Conservation (phyloP, 2,113 vertebrate genomes). For the Ictalurus furcatus region DNA sequence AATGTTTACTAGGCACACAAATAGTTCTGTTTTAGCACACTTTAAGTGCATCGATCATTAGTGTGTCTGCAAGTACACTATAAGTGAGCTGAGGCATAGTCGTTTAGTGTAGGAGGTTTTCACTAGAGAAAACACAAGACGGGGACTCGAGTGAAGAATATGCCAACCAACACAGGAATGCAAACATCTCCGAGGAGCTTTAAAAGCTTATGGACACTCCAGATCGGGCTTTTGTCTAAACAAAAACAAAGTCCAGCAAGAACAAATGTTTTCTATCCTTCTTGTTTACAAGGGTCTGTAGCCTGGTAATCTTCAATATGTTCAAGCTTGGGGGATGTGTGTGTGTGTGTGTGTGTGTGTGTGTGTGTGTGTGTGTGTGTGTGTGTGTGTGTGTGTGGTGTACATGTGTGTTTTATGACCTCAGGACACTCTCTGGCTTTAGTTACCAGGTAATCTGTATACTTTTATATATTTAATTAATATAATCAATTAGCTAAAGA, state of each 20-base stretch:
- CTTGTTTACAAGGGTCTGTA: background rate
- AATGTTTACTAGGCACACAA: background rate
- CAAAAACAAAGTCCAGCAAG: background rate
- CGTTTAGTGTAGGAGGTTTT: background rate
- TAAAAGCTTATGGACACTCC: background rate
- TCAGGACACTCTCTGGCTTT: conserved; percentile 24
- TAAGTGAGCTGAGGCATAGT: background rate
- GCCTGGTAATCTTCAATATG: background rate
- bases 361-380: background rate
- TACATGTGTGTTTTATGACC: background rate
- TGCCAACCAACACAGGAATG: background rate
- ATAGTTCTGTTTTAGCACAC: too few relatives aligned
- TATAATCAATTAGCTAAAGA: conserved; percentile 44
- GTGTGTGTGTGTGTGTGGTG: background rate
- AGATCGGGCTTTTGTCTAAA: background rate
- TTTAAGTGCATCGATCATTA: background rate
- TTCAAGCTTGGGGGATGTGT: conserved; percentile 2
- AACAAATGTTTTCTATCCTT: background rate
- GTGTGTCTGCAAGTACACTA: background rate
- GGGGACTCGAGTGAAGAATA: background rate
- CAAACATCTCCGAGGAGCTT: background rate
- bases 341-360: background rate
- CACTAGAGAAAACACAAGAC: background rate
- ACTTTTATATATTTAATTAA: conserved; percentile 35
- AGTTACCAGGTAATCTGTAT: conserved; percentile 46